Conservation (phyloP, 1,140 invertebrate genomes). For the Hermatobates lingyangjiaoensis region DNA sequence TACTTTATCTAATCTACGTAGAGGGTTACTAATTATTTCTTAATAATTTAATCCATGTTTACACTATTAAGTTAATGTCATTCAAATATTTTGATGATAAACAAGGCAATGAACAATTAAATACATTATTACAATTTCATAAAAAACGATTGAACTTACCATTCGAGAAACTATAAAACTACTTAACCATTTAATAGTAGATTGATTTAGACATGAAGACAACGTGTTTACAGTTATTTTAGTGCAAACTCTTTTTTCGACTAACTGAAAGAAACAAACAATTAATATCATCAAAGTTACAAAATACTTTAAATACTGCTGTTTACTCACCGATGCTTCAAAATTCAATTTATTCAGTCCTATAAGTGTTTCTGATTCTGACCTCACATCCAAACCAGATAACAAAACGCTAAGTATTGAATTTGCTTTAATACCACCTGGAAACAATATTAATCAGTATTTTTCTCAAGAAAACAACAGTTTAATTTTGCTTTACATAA, state of each 20-base stretch:
- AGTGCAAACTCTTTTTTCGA: not conserved
- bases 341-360: constrained; percentile 7
- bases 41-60: too few relatives aligned
- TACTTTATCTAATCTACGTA: too few relatives aligned
- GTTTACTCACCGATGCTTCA: constrained; percentile 6
- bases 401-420: constrained; percentile 1
- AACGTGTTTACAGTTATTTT: constrained; percentile 3
- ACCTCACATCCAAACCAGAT: constrained; percentile 8
- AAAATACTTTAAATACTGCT: not conserved
- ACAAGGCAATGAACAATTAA: too few relatives aligned
- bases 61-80: too few relatives aligned
- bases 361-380: constrained; percentile 8
- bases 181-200: not conserved
- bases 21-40: too few relatives aligned
- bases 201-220: not conserved
- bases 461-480: too few relatives aligned
- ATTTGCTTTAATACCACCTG: constrained; percentile 8
- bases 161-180: not conserved
- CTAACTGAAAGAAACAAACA: constrained; percentile 2
- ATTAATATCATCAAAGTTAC: not conserved
- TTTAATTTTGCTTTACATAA: too few relatives aligned
- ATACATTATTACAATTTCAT: not conserved
- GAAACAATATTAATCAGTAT: constrained; percentile 1
- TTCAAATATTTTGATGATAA: too few relatives aligned
- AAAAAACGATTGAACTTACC: not conserved